Percentiles rank a stretch among this genome's conserved stretches.
phyloP scores from a whole-genome alignment of 2,113 vertebrate genomes.

The Lutjanus erythropterus region DNA sequence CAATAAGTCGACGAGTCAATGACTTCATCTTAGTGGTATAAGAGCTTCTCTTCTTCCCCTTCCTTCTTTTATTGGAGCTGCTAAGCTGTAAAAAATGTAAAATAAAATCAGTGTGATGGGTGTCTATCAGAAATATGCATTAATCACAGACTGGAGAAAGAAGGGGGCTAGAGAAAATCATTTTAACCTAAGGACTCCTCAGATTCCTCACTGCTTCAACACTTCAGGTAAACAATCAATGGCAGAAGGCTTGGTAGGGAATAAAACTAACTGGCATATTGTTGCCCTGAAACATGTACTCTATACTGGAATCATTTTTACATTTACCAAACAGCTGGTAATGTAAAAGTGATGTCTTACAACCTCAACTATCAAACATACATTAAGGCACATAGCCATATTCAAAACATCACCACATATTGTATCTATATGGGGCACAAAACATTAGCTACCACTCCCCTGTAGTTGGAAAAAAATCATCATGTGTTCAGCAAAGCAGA shows the following conservation, averaged over 20 bases:
- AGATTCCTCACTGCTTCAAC: constrained; percentile 22
- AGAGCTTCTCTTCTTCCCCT: constrained; percentile 41
- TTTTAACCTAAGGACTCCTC: constrained; percentile 23
- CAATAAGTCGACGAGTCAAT: constrained; percentile 52
- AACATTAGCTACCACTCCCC: constrained; percentile 50
- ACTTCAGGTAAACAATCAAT: constrained; percentile 62
- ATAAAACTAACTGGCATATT: constrained; percentile 38
- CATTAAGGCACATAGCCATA: constrained; percentile 86
- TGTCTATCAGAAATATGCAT: constrained; percentile 28
- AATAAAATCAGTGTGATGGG: constrained; percentile 17
- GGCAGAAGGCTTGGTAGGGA: constrained; percentile 43
- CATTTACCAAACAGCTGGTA: constrained; percentile 46
- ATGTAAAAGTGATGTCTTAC: constrained; percentile 58
- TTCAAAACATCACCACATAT: constrained; percentile 74
- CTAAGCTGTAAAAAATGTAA: constrained; percentile 27
- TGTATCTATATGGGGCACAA: constrained; percentile 64
- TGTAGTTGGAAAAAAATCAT: constrained; percentile 43
- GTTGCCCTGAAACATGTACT: constrained; percentile 38
- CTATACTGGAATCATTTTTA: constrained; percentile 46
- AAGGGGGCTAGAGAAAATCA: constrained; percentile 22
- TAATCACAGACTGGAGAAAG: constrained; percentile 40
- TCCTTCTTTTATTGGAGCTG: constrained; percentile 38
- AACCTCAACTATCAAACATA: constrained; percentile 75
- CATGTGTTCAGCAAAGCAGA: constrained; percentile 69
- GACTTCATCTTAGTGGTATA: constrained; percentile 51